Conservation (phyloP, 2,888 invertebrate species). For the Chloroclysta siterata region DNA sequence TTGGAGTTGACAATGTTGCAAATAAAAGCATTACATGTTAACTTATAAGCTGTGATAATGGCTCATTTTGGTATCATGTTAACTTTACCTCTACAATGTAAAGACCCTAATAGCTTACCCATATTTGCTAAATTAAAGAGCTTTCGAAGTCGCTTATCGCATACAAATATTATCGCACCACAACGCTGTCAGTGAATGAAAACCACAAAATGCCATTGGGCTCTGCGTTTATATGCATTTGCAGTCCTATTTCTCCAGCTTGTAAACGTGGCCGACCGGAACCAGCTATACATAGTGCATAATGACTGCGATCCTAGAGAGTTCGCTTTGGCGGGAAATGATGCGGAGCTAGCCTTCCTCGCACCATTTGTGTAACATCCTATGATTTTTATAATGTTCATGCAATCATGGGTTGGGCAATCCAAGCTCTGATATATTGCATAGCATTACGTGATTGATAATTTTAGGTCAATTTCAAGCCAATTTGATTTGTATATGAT, state of each 20-base stretch:
- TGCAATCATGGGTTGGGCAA: conserved; percentile 28
- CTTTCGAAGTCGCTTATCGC: not conserved
- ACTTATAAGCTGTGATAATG: no score
- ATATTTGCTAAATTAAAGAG: not conserved
- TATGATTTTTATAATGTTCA: conserved; percentile 35
- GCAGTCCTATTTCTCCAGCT: conserved; percentile 12
- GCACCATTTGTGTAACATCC: conserved; percentile 50
- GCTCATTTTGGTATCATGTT: no score
- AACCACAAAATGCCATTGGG: conserved; percentile 1
- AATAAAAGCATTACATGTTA: no score
- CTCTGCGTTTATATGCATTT: conserved; percentile 4
- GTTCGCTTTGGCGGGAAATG: conserved; percentile 56
- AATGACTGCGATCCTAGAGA: conserved; percentile 63
- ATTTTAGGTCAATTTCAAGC: conserved; percentile 5
- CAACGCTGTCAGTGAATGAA: not conserved
- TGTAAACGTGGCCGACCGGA: conserved; percentile 32
- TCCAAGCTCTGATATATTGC: conserved; percentile 5
- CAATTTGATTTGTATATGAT: not conserved
- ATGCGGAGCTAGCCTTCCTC: conserved; percentile 38
- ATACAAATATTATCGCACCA: not conserved
- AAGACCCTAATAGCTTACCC: no score
- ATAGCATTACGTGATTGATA: conserved; percentile 4
- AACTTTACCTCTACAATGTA: no score
- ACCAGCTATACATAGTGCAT: conserved; percentile 45
- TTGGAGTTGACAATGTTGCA: no score